Base-by-base conservation (phyloP, 2,888 invertebrate species). In the Drosophila mimica region DNA sequence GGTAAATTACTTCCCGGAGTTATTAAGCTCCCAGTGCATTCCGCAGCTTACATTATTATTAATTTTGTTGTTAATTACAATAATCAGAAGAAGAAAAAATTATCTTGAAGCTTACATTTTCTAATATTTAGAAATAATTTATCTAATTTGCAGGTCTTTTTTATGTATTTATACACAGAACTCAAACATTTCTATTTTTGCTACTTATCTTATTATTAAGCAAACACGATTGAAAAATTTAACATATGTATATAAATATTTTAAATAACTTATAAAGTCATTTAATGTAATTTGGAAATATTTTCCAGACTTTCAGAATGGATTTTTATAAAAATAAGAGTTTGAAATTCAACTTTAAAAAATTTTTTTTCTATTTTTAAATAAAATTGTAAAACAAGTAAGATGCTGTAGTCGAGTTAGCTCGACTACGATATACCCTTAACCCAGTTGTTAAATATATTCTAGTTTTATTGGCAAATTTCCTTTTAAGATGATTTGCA, bases 301-400 rank as follows among this genome's bases (percentile, higher is more conserved):
- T 40, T 40, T 40, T 5, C 0, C 8, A 9, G 9, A 9, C 0
- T 4, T 17, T 40, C 2, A 4, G 2, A 40, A 40, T 0, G 1
- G 2, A n/a, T 9, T n/a, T 40, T 40, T 40, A 2, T 4, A 40
- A n/a, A 40, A 9, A 4, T 9, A 2, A 4, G 4, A 17, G 17
- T 3, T 38, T 17, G 4, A 8, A 38, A 8, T 17, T 38, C 7
- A 8, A 1, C 5, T 40, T 17, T 40, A 0, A 9, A n/a, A 9
- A n/a, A 9, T 1, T 40, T n/a, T 2, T 2, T 0, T 9, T n/a
- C 0, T 3, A 13, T 13, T 13, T 46, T 13, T 4, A 1, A 13
- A 7, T 13, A 7, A 20, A 20, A 13, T 20, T 46, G 3, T 20
- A 6, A 4, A 13, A 43, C 11, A 20, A 5, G 0, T n/a, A n/a